Evolutionary conservation across 2,888 invertebrate species (phyloP), one percentile per base, ranked within the genome.

Genomic region (Laspeyria flexula): DNA sequence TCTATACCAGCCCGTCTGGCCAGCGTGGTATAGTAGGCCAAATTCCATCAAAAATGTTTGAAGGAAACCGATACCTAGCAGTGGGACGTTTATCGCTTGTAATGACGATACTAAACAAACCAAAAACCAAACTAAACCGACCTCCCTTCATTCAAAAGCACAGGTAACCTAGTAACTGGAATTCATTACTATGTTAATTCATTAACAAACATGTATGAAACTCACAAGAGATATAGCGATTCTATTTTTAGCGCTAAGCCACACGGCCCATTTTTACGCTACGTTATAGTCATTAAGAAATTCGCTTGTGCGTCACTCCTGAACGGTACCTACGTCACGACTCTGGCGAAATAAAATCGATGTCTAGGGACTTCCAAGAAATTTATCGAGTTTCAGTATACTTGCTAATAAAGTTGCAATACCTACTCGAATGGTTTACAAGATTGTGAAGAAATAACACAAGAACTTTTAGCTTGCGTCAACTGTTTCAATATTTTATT

Each of bases 281-380:
- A 39, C 21, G 21, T 37, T 31, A n/a, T 18, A 30, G 15, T 31
- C 35, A 25, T 42, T 42, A 42, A 13, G 33, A 41, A 45, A 45
- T 45, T 12, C 10, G 15, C 11, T 35, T 18, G 31, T 40, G 39
- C 50, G 43, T 40, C 40, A 40, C 12, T 21, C 29, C n/a, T 13
- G 0, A 38, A 43, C 29, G 33, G 21, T 40, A 16, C 29, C 34
- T 30, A 48, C 43, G 38, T 34, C 39, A 44, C 13, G 16, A 21
- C 25, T 23, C 33, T 50, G 21, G 13, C 21, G 49, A 50, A 39
- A 34, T 11, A 27, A 21, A 43, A 49, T 43, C 43, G 21, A 49
- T 49, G 25, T 7, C 25, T 25, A 30, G 7, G 12, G 34, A 31
- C 10, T 42, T 31, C 16, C 16, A 12, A 18, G 18, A 33, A 39